Conservation (phyloP, 2,888 invertebrate species). For the Cryptus armator region DNA sequence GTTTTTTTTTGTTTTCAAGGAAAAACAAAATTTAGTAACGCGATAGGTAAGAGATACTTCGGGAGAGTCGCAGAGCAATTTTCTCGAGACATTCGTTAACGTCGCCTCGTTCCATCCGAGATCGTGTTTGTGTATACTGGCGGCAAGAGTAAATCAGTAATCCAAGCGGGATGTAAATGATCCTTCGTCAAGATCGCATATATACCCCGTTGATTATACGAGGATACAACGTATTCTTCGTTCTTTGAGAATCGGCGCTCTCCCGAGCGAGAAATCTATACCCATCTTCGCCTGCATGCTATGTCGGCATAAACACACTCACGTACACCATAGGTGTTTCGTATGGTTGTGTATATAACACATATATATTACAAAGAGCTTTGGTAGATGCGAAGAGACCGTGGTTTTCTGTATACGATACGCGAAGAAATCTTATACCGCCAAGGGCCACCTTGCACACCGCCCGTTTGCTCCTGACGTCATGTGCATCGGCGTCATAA, state of each 20-base stretch:
- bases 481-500: conserved; percentile 69
- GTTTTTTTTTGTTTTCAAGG: too few species aligned
- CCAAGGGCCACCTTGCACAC: conserved; percentile 75
- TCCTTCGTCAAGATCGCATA: conserved; percentile 74
- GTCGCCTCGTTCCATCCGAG: conserved; percentile 31
- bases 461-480: conserved; percentile 72
- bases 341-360: conserved; percentile 21
- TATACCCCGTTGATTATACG: conserved; percentile 68
- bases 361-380: conserved; percentile 11
- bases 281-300: conserved; percentile 44
- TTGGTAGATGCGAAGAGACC: conserved; percentile 32
- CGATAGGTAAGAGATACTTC: conserved; percentile 10
- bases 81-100: conserved; percentile 60
- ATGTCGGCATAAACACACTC: conserved; percentile 15
- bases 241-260: conserved; percentile 61
- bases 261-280: conserved; percentile 62
- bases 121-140: conserved; percentile 73
- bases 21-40: conserved; percentile 1
- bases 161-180: conserved; percentile 77
- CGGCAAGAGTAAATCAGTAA: conserved; percentile 77
- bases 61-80: conserved; percentile 33
- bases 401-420: conserved; percentile 54
- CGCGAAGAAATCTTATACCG: conserved; percentile 75
- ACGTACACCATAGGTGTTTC: conserved; percentile 11
- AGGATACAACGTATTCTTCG: conserved; percentile 66